phyloP scores from a whole-genome alignment of 2,113 vertebrate species.

The Chlorocebus sabaeus region DNA sequence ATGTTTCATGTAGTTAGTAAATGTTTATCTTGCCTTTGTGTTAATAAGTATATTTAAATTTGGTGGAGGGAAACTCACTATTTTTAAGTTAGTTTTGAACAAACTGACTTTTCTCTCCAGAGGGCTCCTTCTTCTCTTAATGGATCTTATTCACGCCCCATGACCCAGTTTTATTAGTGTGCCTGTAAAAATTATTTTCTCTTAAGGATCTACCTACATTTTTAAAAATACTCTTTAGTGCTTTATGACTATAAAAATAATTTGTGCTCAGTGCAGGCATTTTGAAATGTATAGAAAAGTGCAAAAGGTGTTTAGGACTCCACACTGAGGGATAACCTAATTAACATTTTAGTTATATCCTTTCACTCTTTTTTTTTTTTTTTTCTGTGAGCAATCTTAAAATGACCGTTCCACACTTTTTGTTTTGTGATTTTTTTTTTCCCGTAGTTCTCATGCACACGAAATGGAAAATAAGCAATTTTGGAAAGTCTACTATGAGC shows the following conservation, averaged over 20 bases:
- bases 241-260: not conserved
- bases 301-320: not conserved
- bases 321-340: not conserved
- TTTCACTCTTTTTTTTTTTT: not conserved
- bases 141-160: not conserved
- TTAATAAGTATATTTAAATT: not conserved
- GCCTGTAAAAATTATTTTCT: not conserved
- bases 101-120: not conserved
- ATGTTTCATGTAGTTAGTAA: not conserved
- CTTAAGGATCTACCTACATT: not conserved
- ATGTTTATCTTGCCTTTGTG: not conserved
- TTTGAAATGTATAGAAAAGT: not conserved
- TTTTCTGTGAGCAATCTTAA: not conserved
- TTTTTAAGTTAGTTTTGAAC: not conserved
- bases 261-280: not conserved
- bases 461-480: constrained; percentile 97
- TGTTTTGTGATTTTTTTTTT: constrained; percentile 49
- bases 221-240: not conserved
- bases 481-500: constrained; percentile 93
- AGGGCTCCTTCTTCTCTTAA: not conserved
- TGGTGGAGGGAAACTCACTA: not conserved
- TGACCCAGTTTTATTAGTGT: not conserved
- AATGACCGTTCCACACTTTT: not conserved
- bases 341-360: not conserved
- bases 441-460: constrained; percentile 90